Conservation (phyloP, 2,888 invertebrate species). For the Hipparchia semele region DNA sequence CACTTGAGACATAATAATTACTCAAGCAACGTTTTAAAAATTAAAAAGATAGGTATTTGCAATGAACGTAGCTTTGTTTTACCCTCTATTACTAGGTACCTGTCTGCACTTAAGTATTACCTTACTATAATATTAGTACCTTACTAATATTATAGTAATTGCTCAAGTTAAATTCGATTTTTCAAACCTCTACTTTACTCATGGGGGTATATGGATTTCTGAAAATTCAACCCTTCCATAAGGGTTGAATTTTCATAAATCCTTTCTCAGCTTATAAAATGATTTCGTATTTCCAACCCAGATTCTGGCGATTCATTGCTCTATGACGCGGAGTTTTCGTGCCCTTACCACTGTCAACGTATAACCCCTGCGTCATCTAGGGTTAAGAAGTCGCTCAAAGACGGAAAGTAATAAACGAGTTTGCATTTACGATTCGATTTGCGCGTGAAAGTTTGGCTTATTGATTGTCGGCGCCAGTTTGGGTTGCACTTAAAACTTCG, state of each 20-base stretch:
- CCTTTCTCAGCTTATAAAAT: not conserved
- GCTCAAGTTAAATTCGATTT: too few relatives aligned
- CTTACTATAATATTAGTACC: too few relatives aligned
- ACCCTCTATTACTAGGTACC: not conserved
- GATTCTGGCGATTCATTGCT: conserved; percentile 26
- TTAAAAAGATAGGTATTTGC: not conserved
- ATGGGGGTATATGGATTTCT: too few relatives aligned
- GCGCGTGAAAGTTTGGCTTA: conserved; percentile 44
- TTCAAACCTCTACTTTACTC: too few relatives aligned
- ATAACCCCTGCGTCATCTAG: conserved; percentile 73
- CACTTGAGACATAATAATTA: too few relatives aligned
- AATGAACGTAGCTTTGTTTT: too few relatives aligned
- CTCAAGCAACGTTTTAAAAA: not conserved
- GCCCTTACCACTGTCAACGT: conserved; percentile 71
- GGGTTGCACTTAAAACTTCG: conserved; percentile 14
- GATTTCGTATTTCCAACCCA: not conserved
- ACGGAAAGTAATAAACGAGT: conserved; percentile 67
- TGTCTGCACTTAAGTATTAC: not conserved
- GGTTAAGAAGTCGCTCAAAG: conserved; percentile 74
- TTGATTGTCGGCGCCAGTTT: conserved; percentile 32
- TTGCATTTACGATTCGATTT: conserved; percentile 54
- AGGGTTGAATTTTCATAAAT: too few relatives aligned
- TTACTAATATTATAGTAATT: too few relatives aligned
- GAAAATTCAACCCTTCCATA: too few relatives aligned
- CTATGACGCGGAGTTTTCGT: conserved; percentile 49